Evolutionary conservation across 2,888 invertebrate genomes (phyloP), one percentile per base, ranked within the genome.

Genomic region (Parnassius smintheus): DNA sequence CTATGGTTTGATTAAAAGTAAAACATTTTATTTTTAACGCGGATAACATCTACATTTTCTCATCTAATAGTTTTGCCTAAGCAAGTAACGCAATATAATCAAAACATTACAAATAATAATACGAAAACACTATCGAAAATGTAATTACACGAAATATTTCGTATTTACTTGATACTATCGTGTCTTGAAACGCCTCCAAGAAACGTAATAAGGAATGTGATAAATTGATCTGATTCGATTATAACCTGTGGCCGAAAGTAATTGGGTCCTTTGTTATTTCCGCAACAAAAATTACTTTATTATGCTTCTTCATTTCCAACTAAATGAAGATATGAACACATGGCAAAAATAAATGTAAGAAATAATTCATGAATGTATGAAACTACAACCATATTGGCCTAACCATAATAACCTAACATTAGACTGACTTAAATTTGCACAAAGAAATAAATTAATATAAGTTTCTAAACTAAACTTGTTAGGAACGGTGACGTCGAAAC

Each of bases 181-280:
- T 54, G n/a, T n/a, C 42, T 41, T 42, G 42, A 41, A 42, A 56
- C 12, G 48, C 50, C 45, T 52, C 58, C 25, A 1, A 42, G 42
- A 52, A 59, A 51, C 25, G n/a, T n/a, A 53, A 59, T 46, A 53
- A 52, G 53, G 35, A 53, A 59, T 59, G 53, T 59, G 59, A 59
- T 59, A 59, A 25, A 59, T 52, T 35, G 52, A 52, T 52, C 12
- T 45, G 35, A 53, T 59, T 51, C 45, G 25, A 22, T 46, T 12
- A n/a, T 46, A 35, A 41, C 18, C 44, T 42, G 45, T 35, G 45
- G 2, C 44, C 48, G 7, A 42, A 13, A 52, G n/a, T n/a, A 59
- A 59, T 59, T 52, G 25, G 25, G 46, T 59, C 35, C 13, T 35
- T 9, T 13, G 22, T 53, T 53, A 46, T 53, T 59, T 51, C 25